Conservation (phyloP, 2,797 vertebrate species). For the Champsocephalus gunnari region DNA sequence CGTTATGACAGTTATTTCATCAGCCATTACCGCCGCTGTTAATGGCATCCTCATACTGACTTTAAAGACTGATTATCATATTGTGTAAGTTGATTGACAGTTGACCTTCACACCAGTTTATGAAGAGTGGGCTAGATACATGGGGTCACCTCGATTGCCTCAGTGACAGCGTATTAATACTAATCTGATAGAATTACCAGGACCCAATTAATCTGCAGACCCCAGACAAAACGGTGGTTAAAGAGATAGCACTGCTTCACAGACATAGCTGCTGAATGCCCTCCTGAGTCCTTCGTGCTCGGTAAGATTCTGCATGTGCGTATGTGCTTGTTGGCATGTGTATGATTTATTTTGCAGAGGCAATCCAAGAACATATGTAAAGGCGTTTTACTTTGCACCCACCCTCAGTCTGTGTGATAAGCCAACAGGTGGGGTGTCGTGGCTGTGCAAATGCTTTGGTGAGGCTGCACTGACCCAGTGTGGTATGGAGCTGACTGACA, state of each 20-base stretch:
- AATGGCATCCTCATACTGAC: slow-evolving; percentile 73
- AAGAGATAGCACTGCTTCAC: slow-evolving; percentile 62
- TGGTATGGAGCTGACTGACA: slow-evolving; percentile 44
- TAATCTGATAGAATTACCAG: slow-evolving; percentile 84
- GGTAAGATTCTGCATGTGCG: slow-evolving; percentile 9
- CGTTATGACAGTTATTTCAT: slow-evolving; percentile 72
- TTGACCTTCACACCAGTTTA: slow-evolving; percentile 85
- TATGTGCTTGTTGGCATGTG: slow-evolving; percentile 11
- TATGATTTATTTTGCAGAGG: slow-evolving; percentile 1
- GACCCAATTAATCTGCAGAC: slow-evolving; percentile 80
- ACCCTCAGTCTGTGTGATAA: slow-evolving; percentile 38
- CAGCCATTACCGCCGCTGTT: slow-evolving; percentile 73
- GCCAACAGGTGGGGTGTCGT: slow-evolving; percentile 49
- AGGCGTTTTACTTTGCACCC: slow-evolving; percentile 36
- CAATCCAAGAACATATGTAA: slow-evolving; percentile 6
- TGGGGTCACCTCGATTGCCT: slow-evolving; percentile 70
- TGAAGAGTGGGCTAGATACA: slow-evolving; percentile 69
- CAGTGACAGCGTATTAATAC: slow-evolving; percentile 80
- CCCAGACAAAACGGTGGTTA: slow-evolving; percentile 63
- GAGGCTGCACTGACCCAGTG: slow-evolving; percentile 44
- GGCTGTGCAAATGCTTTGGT: slow-evolving; percentile 36
- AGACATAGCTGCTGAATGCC: slow-evolving; percentile 28
- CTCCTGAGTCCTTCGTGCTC: slow-evolving; percentile 5
- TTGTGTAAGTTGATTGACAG: slow-evolving; percentile 82
- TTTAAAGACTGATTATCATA: slow-evolving; percentile 83